phyloP scores from a whole-genome alignment of 2,888 invertebrate species.

The Agelastica alni region DNA sequence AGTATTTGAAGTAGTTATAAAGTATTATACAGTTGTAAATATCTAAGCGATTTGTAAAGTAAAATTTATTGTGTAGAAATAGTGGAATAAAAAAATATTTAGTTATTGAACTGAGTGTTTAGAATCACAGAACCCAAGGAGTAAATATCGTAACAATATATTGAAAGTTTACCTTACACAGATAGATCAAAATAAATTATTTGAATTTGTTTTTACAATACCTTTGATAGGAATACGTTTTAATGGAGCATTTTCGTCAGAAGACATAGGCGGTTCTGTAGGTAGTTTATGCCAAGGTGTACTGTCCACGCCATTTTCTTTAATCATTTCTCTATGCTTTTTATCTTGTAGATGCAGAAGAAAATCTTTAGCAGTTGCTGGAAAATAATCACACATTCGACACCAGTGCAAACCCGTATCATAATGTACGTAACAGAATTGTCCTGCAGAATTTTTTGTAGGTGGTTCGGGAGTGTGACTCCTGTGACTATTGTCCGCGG shows the following conservation, averaged over 20 bases:
- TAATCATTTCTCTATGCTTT: conserved; percentile 69
- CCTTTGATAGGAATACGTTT: conserved; percentile 84
- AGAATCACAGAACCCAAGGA: no score
- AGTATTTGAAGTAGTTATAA: no score
- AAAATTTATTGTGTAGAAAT: no score
- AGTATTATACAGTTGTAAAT: no score
- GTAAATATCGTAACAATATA: no score
- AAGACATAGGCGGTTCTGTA: conserved; percentile 68
- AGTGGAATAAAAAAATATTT: no score
- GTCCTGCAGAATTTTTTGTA: conserved; percentile 34
- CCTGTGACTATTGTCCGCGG: not conserved
- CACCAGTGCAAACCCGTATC: conserved; percentile 93
- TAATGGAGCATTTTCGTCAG: conserved; percentile 70
- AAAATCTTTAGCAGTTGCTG: conserved; percentile 83
- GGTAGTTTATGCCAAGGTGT: conserved; percentile 76
- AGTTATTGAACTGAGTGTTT: no score
- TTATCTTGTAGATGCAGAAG: conserved; percentile 80
- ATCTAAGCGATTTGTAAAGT: no score
- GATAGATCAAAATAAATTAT: no score
- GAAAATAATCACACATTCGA: conserved; percentile 82
- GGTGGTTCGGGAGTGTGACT: conserved; percentile 15
- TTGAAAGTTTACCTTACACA: no score
- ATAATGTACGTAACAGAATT: conserved; percentile 81
- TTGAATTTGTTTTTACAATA: no score
- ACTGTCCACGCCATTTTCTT: conserved; percentile 69